Evolutionary conservation across 2,888 invertebrate genomes (phyloP).

Genomic region (Caenorhabditis angaria): DNA sequence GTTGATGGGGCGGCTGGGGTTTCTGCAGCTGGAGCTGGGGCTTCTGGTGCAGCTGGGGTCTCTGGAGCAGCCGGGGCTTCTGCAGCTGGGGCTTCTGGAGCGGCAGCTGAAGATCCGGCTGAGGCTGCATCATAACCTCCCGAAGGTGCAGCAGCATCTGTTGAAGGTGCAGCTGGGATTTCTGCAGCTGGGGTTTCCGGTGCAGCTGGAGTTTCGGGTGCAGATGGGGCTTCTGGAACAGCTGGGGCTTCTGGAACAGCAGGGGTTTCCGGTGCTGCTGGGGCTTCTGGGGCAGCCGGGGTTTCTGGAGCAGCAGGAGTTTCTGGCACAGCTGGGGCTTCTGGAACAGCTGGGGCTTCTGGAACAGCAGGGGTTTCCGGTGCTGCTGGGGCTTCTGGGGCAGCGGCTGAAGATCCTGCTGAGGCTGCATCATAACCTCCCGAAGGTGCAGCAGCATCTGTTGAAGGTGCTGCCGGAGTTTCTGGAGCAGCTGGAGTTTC

Average conservation of each 20-base stretch:
- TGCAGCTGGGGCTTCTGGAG: conserved; percentile 13
- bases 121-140: conserved; percentile 15
- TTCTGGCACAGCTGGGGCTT: conserved; percentile 17
- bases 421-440: background rate
- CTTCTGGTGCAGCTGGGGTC: conserved; percentile 10
- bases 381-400: conserved; percentile 16
- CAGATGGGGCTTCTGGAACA: conserved; percentile 13
- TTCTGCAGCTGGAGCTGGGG: conserved; percentile 6
- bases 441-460: background rate
- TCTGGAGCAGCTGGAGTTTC: background rate
- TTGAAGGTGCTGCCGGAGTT: conserved; percentile 2
- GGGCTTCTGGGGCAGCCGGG: conserved; percentile 15
- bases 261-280: conserved; percentile 11
- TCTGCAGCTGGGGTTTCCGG: conserved; percentile 15
- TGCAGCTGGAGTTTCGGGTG: conserved; percentile 15
- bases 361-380: conserved; percentile 4
- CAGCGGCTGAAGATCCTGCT: conserved; percentile 10
- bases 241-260: conserved; percentile 7
- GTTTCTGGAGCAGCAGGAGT: conserved; percentile 14
- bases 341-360: conserved; percentile 9
- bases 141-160: conserved; percentile 14
- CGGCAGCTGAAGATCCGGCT: conserved; percentile 20
- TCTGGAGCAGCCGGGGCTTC: conserved; percentile 5
- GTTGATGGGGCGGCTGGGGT: conserved; percentile 13
- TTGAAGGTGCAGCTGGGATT: conserved; percentile 16